Percentiles rank a stretch among this genome's conserved stretches.
phyloP scores from a whole-genome alignment of 2,113 vertebrate genomes.

The Grammomys surdaster region DNA sequence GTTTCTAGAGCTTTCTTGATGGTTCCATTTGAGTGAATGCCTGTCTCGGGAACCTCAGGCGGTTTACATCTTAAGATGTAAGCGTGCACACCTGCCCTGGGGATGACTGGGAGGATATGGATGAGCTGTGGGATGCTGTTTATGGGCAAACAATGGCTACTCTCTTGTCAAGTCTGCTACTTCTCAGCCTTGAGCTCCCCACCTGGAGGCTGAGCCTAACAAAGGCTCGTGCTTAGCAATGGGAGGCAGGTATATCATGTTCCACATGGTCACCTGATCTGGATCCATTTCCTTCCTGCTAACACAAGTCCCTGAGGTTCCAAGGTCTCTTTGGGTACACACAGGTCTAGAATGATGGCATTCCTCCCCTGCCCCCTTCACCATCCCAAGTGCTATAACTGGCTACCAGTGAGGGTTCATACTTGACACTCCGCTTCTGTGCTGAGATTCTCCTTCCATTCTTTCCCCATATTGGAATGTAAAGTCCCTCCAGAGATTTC shows the following conservation, averaged over 20 bases:
- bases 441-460: not conserved
- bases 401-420: fast-evolving
- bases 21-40: not conserved
- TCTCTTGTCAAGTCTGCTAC: too few relatives aligned
- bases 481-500: not conserved
- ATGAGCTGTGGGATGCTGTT: fast-evolving
- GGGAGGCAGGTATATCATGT: fast-evolving
- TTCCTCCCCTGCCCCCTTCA: not conserved
- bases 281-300: fast-evolving
- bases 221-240: not conserved
- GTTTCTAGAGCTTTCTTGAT: not conserved
- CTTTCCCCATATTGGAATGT: not conserved
- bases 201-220: not conserved
- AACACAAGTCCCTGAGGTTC: not conserved
- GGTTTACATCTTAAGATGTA: not conserved
- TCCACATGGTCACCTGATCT: not conserved
- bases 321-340: too few relatives aligned
- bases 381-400: too few relatives aligned
- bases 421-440: not conserved
- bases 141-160: fast-evolving
- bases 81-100: not conserved
- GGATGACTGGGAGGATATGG: not conserved
- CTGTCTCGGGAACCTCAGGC: not conserved
- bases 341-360: too few relatives aligned
- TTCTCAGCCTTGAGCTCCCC: not conserved